Conservation (phyloP, 2,113 vertebrate species). For the Myanophis thanlyinensis region DNA sequence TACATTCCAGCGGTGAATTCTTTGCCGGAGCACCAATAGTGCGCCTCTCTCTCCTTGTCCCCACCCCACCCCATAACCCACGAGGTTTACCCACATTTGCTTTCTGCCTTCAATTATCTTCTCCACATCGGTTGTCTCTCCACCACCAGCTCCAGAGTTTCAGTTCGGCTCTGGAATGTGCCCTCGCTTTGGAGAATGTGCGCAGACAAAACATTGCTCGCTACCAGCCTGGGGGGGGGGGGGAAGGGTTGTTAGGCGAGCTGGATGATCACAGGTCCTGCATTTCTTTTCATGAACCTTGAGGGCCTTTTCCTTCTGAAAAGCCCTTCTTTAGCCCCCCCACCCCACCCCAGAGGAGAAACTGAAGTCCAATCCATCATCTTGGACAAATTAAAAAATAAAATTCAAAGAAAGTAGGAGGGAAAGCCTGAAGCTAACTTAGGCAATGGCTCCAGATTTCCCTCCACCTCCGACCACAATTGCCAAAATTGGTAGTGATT, state of each 20-base stretch:
- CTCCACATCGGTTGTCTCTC: neutral
- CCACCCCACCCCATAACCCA: too few species aligned
- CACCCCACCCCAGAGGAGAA: neutral
- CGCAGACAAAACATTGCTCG: slow-evolving; percentile 62
- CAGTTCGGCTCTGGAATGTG: slow-evolving; percentile 53
- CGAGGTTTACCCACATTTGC: neutral
- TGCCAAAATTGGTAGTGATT: neutral
- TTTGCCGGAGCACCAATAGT: neutral
- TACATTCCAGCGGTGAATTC: slow-evolving; percentile 27
- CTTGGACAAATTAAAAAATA: neutral
- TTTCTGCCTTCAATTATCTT: slow-evolving; percentile 18
- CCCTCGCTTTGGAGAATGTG: slow-evolving; percentile 59
- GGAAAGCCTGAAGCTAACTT: neutral
- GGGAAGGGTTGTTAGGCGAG: too few species aligned
- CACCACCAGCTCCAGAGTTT: neutral
- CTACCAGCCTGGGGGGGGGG: slow-evolving; percentile 26
- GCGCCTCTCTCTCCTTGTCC: neutral
- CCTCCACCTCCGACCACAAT: neutral
- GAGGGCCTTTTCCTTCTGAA: neutral
- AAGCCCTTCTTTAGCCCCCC: too few species aligned
- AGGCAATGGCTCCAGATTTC: neutral
- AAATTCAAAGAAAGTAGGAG: neutral
- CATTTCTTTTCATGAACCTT: slow-evolving; percentile 5
- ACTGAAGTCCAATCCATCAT: neutral
- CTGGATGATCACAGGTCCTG: slow-evolving; percentile 22